A percentile compares a stretch with the other conserved stretches of the same genome.
Conservation (phyloP, 2,888 invertebrate genomes). For the Cylindroiulus punctatus region DNA sequence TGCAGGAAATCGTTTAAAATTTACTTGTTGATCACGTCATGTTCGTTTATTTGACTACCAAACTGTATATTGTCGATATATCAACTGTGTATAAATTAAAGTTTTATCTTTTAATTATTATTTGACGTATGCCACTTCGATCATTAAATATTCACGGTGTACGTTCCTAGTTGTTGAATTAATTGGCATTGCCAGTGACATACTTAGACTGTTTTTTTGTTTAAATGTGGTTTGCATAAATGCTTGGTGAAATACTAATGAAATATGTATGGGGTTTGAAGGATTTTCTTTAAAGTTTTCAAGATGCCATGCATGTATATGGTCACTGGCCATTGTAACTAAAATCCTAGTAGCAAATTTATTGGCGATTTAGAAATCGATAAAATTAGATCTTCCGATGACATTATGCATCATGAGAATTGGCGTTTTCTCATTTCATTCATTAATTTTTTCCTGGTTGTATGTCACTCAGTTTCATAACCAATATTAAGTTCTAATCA, state of each 20-base stretch:
- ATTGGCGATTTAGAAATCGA: too few species aligned
- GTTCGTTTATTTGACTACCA: background rate
- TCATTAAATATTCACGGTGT: conserved; percentile 15
- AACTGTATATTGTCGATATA: background rate
- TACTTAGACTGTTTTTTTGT: too few species aligned
- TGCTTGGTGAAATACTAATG: too few species aligned
- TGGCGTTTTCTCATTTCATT: background rate
- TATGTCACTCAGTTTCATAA: too few species aligned
- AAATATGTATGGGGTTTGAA: too few species aligned
- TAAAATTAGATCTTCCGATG: background rate
- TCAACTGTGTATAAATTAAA: background rate
- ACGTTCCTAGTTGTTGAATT: background rate
- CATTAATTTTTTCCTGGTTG: background rate
- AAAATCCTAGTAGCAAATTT: too few species aligned
- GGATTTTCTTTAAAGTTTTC: too few species aligned
- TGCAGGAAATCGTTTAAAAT: too few species aligned
- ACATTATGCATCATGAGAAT: background rate
- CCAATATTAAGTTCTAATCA: background rate
- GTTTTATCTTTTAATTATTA: background rate
- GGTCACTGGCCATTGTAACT: too few species aligned
- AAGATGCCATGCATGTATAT: too few species aligned
- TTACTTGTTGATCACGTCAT: background rate
- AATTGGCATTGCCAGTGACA: background rate
- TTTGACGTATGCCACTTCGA: background rate
- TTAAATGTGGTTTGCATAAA: too few species aligned